Percentiles rank a stretch among this genome's conserved stretches.
These are phyloP conservation scores for Chroicocephalus ridibundus DNA, from an alignment of 2,113 vertebrate genomes.

Conservation along the genomic window DNA sequence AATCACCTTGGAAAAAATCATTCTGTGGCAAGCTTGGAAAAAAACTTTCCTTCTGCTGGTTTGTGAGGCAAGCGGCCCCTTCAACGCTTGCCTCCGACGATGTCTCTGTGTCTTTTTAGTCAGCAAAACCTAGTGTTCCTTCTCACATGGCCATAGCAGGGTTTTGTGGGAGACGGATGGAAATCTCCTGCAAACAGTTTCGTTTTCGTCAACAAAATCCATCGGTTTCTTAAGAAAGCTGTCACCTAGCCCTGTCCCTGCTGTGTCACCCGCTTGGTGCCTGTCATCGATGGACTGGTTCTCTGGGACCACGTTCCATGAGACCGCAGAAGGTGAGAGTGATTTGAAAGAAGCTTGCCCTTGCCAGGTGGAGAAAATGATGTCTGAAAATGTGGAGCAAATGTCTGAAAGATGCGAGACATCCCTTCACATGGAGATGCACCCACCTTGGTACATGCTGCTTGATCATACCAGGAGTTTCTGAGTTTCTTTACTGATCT, in stretches of 20 bases:
- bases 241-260: neutral
- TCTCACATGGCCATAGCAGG: neutral
- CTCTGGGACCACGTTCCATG: neutral
- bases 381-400: neutral
- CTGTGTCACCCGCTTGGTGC: neutral
- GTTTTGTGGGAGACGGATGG: neutral
- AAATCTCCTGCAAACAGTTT: neutral
- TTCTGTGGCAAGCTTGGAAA: neutral
- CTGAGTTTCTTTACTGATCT: neutral
- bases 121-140: neutral
- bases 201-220: neutral
- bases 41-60: neutral
- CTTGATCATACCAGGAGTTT: neutral
- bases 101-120: neutral
- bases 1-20: neutral
- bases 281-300: fast-evolving
- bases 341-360: neutral
- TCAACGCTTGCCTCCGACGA: neutral
- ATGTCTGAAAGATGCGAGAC: neutral
- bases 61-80: neutral
- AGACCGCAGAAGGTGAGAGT: neutral
- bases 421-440: neutral
- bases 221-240: neutral
- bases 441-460: neutral
- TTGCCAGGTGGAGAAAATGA: neutral